Evolutionary conservation across 2,888 invertebrate genomes (phyloP).

Genomic region (Scrobipalpa costella): DNA sequence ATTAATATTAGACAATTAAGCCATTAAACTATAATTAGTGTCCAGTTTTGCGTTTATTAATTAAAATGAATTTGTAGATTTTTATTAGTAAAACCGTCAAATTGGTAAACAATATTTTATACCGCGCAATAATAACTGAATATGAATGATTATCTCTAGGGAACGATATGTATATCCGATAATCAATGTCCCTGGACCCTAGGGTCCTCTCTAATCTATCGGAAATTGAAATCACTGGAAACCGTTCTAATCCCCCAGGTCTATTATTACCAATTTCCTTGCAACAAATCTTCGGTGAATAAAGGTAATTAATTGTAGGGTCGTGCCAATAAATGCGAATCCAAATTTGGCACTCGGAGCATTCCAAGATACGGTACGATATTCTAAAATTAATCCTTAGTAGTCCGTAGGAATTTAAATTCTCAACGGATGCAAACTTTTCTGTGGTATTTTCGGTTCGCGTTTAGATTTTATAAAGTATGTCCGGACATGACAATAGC

Average conservation of each 20-base stretch:
- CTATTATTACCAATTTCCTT: slow-evolving; percentile 50
- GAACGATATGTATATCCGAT: slow-evolving; percentile 36
- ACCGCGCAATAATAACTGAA: slow-evolving; percentile 22
- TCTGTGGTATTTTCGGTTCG: slow-evolving; percentile 7
- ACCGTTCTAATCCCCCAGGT: slow-evolving; percentile 41
- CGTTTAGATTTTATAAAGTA: slow-evolving; percentile 9
- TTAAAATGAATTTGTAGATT: background rate
- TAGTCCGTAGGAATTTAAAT: slow-evolving; percentile 1
- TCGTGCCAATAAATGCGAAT: slow-evolving; percentile 7
- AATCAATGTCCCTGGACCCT: slow-evolving; percentile 37
- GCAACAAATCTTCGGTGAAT: slow-evolving; percentile 30
- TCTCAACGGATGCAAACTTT: slow-evolving; percentile 4
- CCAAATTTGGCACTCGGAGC: background rate
- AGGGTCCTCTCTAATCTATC: slow-evolving; percentile 47
- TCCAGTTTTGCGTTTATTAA: background rate
- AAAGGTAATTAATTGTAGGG: slow-evolving; percentile 28
- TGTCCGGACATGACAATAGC: slow-evolving; percentile 22
- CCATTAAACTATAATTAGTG: background rate
- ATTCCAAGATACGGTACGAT: background rate
- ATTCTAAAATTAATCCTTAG: slow-evolving; percentile 4
- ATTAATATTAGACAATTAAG: background rate
- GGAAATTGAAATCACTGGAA: slow-evolving; percentile 58
- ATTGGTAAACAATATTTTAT: background rate
- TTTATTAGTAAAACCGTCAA: background rate
- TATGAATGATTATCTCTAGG: slow-evolving; percentile 32